Evolutionary conservation across 2,797 vertebrate species (phyloP), one percentile per base, ranked within the genome.

Genomic region (Danio aesculapii): DNA sequence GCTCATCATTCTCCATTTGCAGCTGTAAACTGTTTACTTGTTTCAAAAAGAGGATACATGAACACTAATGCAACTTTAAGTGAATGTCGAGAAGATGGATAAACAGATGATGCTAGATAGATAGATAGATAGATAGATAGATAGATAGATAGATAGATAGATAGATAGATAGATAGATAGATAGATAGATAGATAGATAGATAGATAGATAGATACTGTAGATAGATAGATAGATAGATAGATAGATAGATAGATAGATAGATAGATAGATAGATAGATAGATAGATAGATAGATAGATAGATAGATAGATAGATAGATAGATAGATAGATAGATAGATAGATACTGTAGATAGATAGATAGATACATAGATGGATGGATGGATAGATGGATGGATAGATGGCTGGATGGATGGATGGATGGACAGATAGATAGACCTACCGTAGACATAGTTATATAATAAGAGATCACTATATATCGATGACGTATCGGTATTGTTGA

Each of bases 1-100:
- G 44, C 79, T 67, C 49, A 58, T 80, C 61, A 73, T 64, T 43
- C 49, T 61, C 52, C 16, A 16, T 66, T 50, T 5, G 19, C 44
- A 49, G 47, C 41, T 41, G 58, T 59, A 69, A 75, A 79, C 62
- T 13, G 39, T 58, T 63, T 73, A 79, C 75, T 43, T 30, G 62
- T 55, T 81, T 61, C 4, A 30, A n/a, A 72, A 74, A 47, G 7
- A 71, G 17, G 77, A 61, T 17, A 53, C 14, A 46, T 11, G 46
- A 46, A 64, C 49, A n/a, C 2, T 2, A 14, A 30, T 57, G 6
- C 4, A 21, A 30, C 19, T 72, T 63, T 72, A 72, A 58, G 17
- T 57, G 44, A 39, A 70, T 64, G 41, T 57, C 16, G 47, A 43
- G 10, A 41, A n/a, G 6, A 70, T n/a, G 5, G 5, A 52, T 52